Base-by-base conservation (phyloP, 2,888 invertebrate species). In the Nemoura dubitans region DNA sequence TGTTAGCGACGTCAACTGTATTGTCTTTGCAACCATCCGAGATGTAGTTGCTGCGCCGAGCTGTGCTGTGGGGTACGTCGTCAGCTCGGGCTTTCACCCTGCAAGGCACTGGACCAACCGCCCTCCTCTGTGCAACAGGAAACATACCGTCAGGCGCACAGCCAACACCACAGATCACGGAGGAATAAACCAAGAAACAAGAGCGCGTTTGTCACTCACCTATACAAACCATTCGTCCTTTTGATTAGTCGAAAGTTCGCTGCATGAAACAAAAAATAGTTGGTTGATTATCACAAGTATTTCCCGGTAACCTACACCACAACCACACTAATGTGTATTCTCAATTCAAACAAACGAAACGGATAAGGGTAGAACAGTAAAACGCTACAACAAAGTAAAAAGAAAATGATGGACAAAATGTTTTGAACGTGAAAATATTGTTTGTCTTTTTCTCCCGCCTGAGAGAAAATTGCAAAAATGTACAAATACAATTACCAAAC, bases 161-260 rank as follows among this genome's bases (percentile, higher is more conserved):
- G 59, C 21, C 59, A 88, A 86, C 78, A 77, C 29, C 30, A 85
- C 29, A 43, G 28, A 26, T 86, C 85, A 87, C 10, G 21, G 30
- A 59, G 59, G 16, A 16, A 7, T 59, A n/a, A n/a, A n/a, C n/a
- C 59, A 21, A 7, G 59, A 21, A 7, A 1, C 21, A 59, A n/a
- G n/a, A n/a, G n/a, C 21, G 59, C 59, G 21, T 0, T 7, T 28
- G 28, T 14, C 10, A 88, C 93, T 92, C 89, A 94, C 93, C 93
- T 93, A 94, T 93, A 97, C 97, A 94, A 96, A 97, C 97, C 97
- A 97, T 94, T 97, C 97, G 94, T 97, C 97, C 93, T 97, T 97
- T 93, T 97, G 94, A 91, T 92, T 93, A 91, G 93, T 92, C 90
- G 92, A 92, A 91, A 92, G 92, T 90, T 93, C 93, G 90, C 93